A percentile compares a stretch with the other conserved stretches of the same genome.
Conservation (phyloP, 1,140 invertebrate species). For the Apis laboriosa region DNA sequence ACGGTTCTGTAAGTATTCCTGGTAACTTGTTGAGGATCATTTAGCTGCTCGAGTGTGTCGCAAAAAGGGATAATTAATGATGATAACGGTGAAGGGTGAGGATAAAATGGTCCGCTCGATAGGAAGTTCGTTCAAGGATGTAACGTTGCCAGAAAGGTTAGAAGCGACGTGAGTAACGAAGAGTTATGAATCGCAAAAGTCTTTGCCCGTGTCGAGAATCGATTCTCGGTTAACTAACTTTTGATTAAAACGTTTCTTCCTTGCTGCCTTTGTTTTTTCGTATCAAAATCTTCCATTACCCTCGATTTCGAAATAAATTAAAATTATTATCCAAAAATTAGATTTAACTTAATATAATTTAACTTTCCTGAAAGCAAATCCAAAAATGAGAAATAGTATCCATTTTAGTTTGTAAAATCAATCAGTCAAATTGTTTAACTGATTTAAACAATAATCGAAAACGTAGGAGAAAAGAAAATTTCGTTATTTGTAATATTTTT, state of each 20-base stretch:
- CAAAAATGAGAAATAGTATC: too few species aligned
- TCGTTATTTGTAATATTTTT: too few species aligned
- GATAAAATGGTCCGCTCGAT: conserved; percentile 37
- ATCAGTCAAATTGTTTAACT: too few species aligned
- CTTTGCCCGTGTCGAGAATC: not conserved
- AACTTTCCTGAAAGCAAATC: too few species aligned
- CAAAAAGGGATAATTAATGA: conserved; percentile 36
- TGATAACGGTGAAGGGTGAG: conserved; percentile 21
- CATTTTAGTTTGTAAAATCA: too few species aligned
- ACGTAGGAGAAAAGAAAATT: too few species aligned
- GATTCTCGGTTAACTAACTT: not conserved
- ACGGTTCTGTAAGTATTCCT: not conserved
- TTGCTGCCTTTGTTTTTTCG: too few species aligned
- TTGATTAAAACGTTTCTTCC: not conserved
- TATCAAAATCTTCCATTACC: not conserved
- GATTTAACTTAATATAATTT: not conserved
- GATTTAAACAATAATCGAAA: too few species aligned
- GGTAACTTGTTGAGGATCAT: conserved; percentile 1
- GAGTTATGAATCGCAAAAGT: conserved; percentile 5
- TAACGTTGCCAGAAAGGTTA: conserved; percentile 14
- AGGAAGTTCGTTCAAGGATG: conserved; percentile 29
- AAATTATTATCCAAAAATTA: not conserved
- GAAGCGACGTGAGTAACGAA: not conserved
- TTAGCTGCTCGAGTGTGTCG: not conserved
- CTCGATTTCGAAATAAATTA: not conserved